Conservation (phyloP, 2,797 vertebrate species). For the Gallinago solitaria region DNA sequence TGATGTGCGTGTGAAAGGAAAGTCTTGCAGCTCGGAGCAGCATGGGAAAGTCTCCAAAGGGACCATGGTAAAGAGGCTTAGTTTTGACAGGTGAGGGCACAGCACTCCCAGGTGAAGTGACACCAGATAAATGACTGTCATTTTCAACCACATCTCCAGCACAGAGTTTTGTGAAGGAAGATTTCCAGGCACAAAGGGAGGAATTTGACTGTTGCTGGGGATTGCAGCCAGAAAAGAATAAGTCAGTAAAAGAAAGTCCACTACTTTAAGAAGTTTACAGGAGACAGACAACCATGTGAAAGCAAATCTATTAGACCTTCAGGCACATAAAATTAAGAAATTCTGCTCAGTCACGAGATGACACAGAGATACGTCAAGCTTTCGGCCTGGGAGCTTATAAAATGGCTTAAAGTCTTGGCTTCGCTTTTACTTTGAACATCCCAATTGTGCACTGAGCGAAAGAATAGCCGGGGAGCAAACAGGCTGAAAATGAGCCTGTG, state of each 20-base stretch:
- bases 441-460: neutral
- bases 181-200: neutral
- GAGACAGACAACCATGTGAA: conserved; percentile 4
- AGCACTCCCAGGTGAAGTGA: neutral
- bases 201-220: neutral
- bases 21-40: neutral
- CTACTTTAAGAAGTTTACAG: conserved; percentile 37
- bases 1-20: neutral
- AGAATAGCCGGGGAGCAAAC: neutral
- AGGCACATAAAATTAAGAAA: conserved; percentile 50
- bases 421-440: conserved; percentile 32
- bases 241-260: neutral
- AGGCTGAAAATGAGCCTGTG: conserved; percentile 35
- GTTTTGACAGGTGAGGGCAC: conserved; percentile 24
- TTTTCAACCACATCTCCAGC: neutral
- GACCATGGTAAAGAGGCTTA: neutral
- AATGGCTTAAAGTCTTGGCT: conserved; percentile 36
- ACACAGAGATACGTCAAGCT: conserved; percentile 32
- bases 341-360: conserved; percentile 30
- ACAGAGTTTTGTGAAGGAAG: neutral
- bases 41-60: neutral
- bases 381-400: conserved; percentile 40
- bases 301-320: conserved; percentile 42
- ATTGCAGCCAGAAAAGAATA: neutral
- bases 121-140: conserved; percentile 36